phyloP scores from a whole-genome alignment of 2,113 vertebrate species.

The Elgaria multicarinata region DNA sequence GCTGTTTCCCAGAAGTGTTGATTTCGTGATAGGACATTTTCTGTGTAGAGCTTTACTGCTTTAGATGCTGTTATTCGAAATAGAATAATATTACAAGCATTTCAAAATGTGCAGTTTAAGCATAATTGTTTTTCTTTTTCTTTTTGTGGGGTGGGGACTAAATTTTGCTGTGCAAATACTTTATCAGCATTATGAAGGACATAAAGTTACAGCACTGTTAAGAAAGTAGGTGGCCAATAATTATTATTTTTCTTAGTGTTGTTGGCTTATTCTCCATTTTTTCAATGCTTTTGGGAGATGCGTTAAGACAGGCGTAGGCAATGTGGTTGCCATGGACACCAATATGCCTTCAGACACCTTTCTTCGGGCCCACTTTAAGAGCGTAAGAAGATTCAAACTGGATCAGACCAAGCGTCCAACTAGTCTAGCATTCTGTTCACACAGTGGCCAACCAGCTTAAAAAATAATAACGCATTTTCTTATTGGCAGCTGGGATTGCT shows the following conservation, averaged over 20 bases:
- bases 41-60: slow-evolving; percentile 7
- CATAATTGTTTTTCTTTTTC: neutral
- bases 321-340: too few species aligned
- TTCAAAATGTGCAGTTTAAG: slow-evolving; percentile 13
- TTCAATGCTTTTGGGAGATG: neutral
- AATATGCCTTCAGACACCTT: too few species aligned
- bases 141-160: neutral
- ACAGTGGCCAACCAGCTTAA: too few species aligned
- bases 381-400: too few species aligned
- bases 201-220: neutral
- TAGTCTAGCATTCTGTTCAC: too few species aligned
- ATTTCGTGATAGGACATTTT: neutral
- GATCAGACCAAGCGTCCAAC: too few species aligned
- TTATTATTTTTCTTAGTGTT: neutral
- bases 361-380: too few species aligned
- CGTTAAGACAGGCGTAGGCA: too few species aligned
- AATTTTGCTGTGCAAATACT: slow-evolving; percentile 1
- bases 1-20: neutral
- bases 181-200: slow-evolving; percentile 14
- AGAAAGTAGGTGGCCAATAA: neutral
- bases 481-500: too few species aligned
- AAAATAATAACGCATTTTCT: too few species aligned
- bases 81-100: neutral
- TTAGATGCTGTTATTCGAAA: slow-evolving; percentile 33
- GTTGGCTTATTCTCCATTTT: neutral